Conservation (phyloP, 2,888 invertebrate species). For the Ptilodon capucinus region DNA sequence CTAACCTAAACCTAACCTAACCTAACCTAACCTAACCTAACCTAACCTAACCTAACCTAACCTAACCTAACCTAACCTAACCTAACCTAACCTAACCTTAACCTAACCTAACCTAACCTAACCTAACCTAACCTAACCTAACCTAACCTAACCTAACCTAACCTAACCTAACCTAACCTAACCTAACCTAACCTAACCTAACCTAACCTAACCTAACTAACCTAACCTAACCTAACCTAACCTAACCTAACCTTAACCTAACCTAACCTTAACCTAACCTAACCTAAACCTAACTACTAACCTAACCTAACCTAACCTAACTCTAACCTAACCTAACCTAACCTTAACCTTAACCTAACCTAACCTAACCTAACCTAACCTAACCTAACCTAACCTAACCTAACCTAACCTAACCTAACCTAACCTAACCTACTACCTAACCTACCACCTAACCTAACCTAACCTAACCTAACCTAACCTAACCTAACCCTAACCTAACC, state of each 20-base stretch:
- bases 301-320: conserved; percentile 11
- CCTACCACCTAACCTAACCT: conserved; percentile 17
- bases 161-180: conserved; percentile 23
- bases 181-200: conserved; percentile 17
- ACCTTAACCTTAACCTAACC: conserved; percentile 16
- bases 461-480: conserved; percentile 21
- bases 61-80: conserved; percentile 24
- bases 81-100: conserved; percentile 27
- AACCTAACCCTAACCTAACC: conserved; percentile 16
- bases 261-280: conserved; percentile 9
- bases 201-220: conserved; percentile 16
- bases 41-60: conserved; percentile 27
- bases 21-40: conserved; percentile 29
- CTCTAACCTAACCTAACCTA: conserved; percentile 10
- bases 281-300: conserved; percentile 9
- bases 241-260: conserved; percentile 17
- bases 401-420: conserved; percentile 11
- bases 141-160: conserved; percentile 30
- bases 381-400: conserved; percentile 11
- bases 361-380: conserved; percentile 15
- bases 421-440: conserved; percentile 14
- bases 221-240: conserved; percentile 21
- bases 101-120: conserved; percentile 26
- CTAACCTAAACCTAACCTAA: conserved; percentile 27
- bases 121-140: conserved; percentile 25